Base-by-base conservation (phyloP, 1,140 invertebrate genomes). In the Lepidostoma basale region DNA sequence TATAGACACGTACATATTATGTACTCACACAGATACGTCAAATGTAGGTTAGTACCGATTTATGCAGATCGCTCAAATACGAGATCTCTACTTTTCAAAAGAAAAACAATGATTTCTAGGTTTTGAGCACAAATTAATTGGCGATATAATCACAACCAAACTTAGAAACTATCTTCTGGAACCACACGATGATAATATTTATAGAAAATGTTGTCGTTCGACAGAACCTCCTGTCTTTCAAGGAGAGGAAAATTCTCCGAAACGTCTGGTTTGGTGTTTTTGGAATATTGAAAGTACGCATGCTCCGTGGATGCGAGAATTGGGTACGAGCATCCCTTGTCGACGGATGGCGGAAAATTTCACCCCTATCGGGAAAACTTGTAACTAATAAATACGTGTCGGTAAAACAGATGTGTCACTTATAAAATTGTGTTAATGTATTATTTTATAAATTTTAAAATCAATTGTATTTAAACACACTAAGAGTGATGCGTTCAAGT, bases 191-290 rank as follows among this genome's bases (percentile, higher is more conserved):
- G 26, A 58, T 36, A 36, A 58, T 20, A 36, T 22, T 58, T 58
- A 20, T 6, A 36, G 33, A 18, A 58, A 36, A 18, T 39, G 54
- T 39, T 47, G n/a, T 45, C 22, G 60, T 47, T 47, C 30, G 14
- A 62, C 40, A 62, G 54, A 52, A 39, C 62, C 39, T 58, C 58
- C 45, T 54, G 42, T 33, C 39, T 36, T 62, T 54, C 44, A 58
- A 16, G 47, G 45, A 12, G 39, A 36, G 40, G 54, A 25, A 58
- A 14, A 36, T 52, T 25, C 60, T 54, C 42, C 20, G 47, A 59
- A 67, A 68, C 70, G 70, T 62, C 20, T 66, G 6, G 64, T 56
- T 20, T 60, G 54, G 44, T 42, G 60, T 44, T 62, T 68, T 60
- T 49, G 45, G 33, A 26, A 18, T 28, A 59, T 64, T 72, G 62